phyloP scores from a whole-genome alignment of 53 echinoderm and acorn worm species.

The Glandiceps talaboti region DNA sequence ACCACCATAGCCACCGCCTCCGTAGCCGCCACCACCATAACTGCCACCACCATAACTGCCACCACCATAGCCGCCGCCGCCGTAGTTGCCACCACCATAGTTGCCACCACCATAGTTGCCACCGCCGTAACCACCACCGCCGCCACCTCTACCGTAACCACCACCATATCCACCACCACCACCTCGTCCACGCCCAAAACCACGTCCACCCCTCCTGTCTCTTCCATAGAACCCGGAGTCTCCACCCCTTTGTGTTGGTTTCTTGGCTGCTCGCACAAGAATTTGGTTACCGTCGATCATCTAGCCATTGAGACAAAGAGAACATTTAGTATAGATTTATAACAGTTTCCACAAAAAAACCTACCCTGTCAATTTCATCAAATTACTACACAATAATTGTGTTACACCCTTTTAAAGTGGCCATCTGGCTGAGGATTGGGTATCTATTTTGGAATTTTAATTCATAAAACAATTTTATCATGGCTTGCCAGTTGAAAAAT shows the following conservation, averaged over 20 bases:
- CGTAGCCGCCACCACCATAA: not conserved
- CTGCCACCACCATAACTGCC: not conserved
- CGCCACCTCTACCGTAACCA: not conserved
- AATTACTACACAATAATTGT: too few species aligned
- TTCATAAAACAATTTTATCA: too few species aligned
- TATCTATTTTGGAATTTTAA: too few species aligned
- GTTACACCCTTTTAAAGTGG: too few species aligned
- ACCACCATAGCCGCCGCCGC: not conserved
- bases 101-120: not conserved
- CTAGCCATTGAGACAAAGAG: too few species aligned
- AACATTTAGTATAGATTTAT: too few species aligned
- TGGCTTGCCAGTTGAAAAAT: too few species aligned
- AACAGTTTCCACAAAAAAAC: too few species aligned
- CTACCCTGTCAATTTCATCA: too few species aligned
- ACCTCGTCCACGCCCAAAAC: not conserved
- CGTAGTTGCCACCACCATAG: not conserved
- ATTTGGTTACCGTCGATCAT: not conserved
- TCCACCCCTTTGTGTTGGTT: not conserved
- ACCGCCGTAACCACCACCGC: not conserved
- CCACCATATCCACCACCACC: not conserved
- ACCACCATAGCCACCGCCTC: not conserved
- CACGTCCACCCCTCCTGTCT: not conserved
- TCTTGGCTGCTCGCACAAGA: not conserved
- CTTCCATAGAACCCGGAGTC: not conserved
- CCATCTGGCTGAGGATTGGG: too few species aligned